phyloP scores from a whole-genome alignment of 2,113 vertebrate genomes.

The Salvelinus fontinalis region DNA sequence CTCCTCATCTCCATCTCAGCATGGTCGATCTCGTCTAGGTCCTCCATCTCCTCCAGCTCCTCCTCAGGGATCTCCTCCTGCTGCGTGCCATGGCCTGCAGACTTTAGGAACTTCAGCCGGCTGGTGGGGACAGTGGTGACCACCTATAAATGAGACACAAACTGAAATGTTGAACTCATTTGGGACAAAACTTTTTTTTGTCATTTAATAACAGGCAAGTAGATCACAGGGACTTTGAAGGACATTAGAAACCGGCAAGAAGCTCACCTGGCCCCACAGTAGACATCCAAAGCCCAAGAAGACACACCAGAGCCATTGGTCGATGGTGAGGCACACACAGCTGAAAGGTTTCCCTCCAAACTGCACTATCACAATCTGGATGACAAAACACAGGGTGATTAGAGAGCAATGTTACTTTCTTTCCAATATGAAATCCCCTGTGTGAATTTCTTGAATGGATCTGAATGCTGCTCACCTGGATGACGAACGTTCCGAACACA shows the following conservation, averaged over 20 bases:
- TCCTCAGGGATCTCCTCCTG: conserved; percentile 95
- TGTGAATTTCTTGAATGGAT: neutral
- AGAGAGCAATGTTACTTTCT: too few species aligned
- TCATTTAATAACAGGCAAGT: neutral
- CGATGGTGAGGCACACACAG: conserved; percentile 85
- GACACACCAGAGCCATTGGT: conserved; percentile 97
- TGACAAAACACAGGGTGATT: neutral
- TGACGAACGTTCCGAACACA: conserved; percentile 87
- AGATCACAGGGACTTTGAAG: neutral
- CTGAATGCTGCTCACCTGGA: conserved; percentile 78
- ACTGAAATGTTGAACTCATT: neutral
- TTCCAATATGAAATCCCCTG: neutral
- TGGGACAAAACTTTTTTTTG: neutral
- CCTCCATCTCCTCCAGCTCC: conserved; percentile 83
- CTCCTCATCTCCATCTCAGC: conserved; percentile 91
- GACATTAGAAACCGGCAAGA: neutral
- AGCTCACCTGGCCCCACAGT: conserved; percentile 95
- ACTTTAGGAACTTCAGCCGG: conserved; percentile 92
- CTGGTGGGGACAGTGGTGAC: conserved; percentile 93
- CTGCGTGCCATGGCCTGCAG: conserved; percentile 91
- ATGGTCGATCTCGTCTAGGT: conserved; percentile 91
- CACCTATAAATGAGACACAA: conserved; percentile 70
- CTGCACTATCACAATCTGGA: conserved; percentile 91
- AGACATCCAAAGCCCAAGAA: conserved; percentile 93
- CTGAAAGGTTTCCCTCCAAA: conserved; percentile 97